Percentiles rank a stretch among this genome's conserved stretches.
Conservation (phyloP, 2,113 vertebrate genomes). For the Silurus glanis region DNA sequence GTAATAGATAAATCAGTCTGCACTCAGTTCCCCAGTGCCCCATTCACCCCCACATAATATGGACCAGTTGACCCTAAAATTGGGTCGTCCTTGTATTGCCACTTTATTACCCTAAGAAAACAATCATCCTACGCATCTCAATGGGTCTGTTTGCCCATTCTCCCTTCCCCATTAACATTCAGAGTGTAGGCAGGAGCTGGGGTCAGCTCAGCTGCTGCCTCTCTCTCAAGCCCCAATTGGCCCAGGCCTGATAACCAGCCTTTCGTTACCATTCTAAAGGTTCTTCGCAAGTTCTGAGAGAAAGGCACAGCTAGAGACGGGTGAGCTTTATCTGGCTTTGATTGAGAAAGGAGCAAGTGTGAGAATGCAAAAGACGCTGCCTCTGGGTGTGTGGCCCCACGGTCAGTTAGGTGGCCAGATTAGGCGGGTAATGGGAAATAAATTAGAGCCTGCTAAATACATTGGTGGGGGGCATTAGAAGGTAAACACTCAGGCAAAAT, state of each 20-base stretch:
- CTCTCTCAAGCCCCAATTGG: slow-evolving; percentile 48
- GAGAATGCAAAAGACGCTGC: slow-evolving; percentile 43
- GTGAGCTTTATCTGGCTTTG: slow-evolving; percentile 59
- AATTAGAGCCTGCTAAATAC: slow-evolving; percentile 51
- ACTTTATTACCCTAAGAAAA: slow-evolving; percentile 78
- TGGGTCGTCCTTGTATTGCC: slow-evolving; percentile 63
- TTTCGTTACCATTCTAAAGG: slow-evolving; percentile 68
- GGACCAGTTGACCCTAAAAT: slow-evolving; percentile 67
- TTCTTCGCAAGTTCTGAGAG: slow-evolving; percentile 56
- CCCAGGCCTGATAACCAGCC: slow-evolving; percentile 67
- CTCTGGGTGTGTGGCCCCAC: slow-evolving; percentile 53
- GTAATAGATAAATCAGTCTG: slow-evolving; percentile 43
- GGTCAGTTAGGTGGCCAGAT: slow-evolving; percentile 50
- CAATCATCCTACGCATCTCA: slow-evolving; percentile 74
- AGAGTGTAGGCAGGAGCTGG: slow-evolving; percentile 57
- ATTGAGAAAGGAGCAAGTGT: slow-evolving; percentile 48
- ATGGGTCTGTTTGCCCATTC: slow-evolving; percentile 74
- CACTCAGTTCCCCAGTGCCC: slow-evolving; percentile 1
- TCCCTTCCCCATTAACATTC: slow-evolving; percentile 73
- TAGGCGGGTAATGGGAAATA: slow-evolving; percentile 46
- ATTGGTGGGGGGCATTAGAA: slow-evolving; percentile 31
- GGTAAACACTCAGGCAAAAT: slow-evolving; percentile 49
- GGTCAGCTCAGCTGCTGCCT: slow-evolving; percentile 57
- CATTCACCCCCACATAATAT: slow-evolving; percentile 44
- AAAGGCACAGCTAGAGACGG: slow-evolving; percentile 70